Percentiles rank a stretch among this genome's conserved stretches.
phyloP scores from a whole-genome alignment of 1,140 invertebrate species.

The Luehdorfia chinensis region DNA sequence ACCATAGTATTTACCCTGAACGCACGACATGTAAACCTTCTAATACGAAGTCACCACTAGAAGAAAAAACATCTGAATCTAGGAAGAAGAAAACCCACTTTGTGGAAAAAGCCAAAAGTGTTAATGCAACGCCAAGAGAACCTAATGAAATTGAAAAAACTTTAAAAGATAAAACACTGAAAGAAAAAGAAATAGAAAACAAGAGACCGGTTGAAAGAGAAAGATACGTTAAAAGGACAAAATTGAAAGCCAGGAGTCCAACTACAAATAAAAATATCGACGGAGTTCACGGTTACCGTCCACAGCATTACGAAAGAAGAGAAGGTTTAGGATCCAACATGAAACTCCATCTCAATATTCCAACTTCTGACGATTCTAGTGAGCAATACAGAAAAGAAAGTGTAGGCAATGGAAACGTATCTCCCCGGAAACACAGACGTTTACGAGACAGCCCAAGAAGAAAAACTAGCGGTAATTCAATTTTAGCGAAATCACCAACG shows the following conservation, averaged over 20 bases:
- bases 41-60: slow-evolving; percentile 48
- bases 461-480: slow-evolving; percentile 77
- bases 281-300: slow-evolving; percentile 41
- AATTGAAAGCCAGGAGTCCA: slow-evolving; percentile 78
- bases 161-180: slow-evolving; percentile 69
- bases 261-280: slow-evolving; percentile 70
- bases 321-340: slow-evolving; percentile 63
- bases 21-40: slow-evolving; percentile 43
- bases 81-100: slow-evolving; percentile 73
- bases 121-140: slow-evolving; percentile 69
- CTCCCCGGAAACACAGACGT: slow-evolving; percentile 79
- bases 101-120: slow-evolving; percentile 76
- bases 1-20: slow-evolving; percentile 48
- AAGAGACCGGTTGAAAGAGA: slow-evolving; percentile 67
- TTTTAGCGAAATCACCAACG: slow-evolving; percentile 70
- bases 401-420: slow-evolving; percentile 69
- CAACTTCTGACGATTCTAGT: slow-evolving; percentile 84
- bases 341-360: slow-evolving; percentile 75
- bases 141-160: slow-evolving; percentile 55
- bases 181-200: slow-evolving; percentile 71
- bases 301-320: slow-evolving; percentile 58
- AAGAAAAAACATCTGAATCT: slow-evolving; percentile 50
- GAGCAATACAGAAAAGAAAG: slow-evolving; percentile 74
- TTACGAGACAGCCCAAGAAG: slow-evolving; percentile 81
- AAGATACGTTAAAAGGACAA: slow-evolving; percentile 73